phyloP scores from a whole-genome alignment of 2,888 invertebrate genomes.

The Lepidochrysops patricia region DNA sequence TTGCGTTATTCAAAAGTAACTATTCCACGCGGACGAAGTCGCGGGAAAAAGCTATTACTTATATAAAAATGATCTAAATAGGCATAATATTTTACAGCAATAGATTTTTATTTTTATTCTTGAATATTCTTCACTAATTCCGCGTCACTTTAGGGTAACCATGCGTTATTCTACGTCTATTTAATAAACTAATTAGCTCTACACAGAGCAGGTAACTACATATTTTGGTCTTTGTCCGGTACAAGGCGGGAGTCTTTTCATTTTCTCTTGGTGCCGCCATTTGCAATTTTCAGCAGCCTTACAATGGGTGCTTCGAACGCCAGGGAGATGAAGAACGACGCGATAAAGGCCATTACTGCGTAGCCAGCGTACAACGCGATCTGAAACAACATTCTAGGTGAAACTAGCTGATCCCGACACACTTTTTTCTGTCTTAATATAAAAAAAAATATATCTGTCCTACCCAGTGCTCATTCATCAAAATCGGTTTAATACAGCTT shows the following conservation, averaged over 20 bases:
- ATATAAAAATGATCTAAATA: not conserved
- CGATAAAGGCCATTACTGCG: conserved; percentile 82
- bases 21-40: too few species aligned
- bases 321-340: conserved; percentile 84
- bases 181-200: conserved; percentile 1
- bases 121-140: not conserved
- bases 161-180: not conserved
- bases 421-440: too few species aligned
- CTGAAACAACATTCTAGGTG: too few species aligned
- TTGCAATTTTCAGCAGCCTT: conserved; percentile 81
- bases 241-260: conserved; percentile 26
- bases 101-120: too few species aligned
- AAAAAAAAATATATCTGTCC: too few species aligned
- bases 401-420: too few species aligned
- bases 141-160: too few species aligned
- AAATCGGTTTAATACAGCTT: too few species aligned
- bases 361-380: conserved; percentile 81
- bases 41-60: too few species aligned
- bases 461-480: too few species aligned
- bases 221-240: conserved; percentile 10
- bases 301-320: conserved; percentile 89
- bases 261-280: conserved; percentile 45
- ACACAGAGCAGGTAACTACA: conserved; percentile 13
- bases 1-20: too few species aligned
- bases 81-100: not conserved